Evolutionary conservation across 1,140 invertebrate species (phyloP).

Genomic region (Dysdera silvatica): DNA sequence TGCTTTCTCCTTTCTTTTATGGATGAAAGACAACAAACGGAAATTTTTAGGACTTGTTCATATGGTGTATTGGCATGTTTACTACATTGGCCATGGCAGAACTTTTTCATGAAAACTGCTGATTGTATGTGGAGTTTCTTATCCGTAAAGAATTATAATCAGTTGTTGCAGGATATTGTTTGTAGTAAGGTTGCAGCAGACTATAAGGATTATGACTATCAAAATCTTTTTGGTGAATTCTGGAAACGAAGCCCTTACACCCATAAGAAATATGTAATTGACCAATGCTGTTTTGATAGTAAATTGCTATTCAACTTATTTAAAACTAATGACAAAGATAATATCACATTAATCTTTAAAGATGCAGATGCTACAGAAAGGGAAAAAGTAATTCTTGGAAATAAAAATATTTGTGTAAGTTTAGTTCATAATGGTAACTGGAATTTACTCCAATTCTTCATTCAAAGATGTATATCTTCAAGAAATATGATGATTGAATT

Average conservation of each 20-base stretch:
- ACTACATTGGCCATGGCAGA: background rate
- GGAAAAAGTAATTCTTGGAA: background rate
- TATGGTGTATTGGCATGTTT: background rate
- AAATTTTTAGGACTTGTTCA: background rate
- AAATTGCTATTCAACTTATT: background rate
- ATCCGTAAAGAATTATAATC: background rate
- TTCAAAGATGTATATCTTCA: background rate
- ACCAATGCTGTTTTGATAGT: background rate
- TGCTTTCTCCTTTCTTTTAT: background rate
- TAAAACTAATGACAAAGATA: background rate
- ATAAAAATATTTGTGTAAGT: background rate
- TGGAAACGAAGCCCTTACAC: background rate
- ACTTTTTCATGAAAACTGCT: background rate
- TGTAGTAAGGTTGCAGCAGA: background rate
- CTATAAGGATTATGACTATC: too few species aligned
- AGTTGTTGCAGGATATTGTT: background rate
- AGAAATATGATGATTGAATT: background rate
- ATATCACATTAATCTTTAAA: background rate
- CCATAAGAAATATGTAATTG: background rate
- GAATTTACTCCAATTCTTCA: background rate
- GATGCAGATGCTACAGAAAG: background rate
- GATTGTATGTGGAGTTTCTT: background rate
- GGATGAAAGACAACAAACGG: background rate
- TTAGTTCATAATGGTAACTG: background rate
- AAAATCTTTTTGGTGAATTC: background rate